Evolutionary conservation across 2,797 vertebrate genomes (phyloP).

Genomic region (Myotis vivesi): DNA sequence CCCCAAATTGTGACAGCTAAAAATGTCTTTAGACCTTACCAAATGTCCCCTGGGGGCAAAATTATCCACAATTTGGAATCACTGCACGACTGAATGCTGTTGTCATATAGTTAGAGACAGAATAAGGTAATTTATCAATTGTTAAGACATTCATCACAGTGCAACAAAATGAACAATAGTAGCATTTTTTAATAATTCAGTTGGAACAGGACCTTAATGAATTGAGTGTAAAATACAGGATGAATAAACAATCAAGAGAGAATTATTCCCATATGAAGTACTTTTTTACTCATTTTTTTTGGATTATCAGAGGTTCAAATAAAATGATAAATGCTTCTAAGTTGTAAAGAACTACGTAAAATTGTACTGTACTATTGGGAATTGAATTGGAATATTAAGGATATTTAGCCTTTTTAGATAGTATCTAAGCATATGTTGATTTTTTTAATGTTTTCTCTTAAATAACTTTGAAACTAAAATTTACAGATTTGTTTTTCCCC

Average conservation of each 20-base stretch:
- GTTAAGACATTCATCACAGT: background rate
- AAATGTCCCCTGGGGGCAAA: background rate
- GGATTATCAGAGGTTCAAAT: background rate
- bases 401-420: conserved; percentile 1
- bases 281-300: background rate
- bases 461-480: background rate
- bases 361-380: background rate
- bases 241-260: background rate
- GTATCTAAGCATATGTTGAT: background rate
- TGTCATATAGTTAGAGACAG: background rate
- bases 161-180: background rate
- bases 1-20: background rate
- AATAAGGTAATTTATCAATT: background rate
- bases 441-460: conserved; percentile 7
- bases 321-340: background rate
- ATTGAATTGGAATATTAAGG: background rate
- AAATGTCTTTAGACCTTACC: background rate
- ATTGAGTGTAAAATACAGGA: background rate
- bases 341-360: background rate
- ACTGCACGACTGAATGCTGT: background rate
- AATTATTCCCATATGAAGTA: background rate
- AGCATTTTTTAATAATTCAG: background rate
- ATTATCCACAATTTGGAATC: background rate
- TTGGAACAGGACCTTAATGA: background rate
- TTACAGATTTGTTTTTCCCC: background rate